A percentile compares a stretch with the other conserved stretches of the same genome.
Conservation (phyloP, 2,888 invertebrate species). For the Dicranocentrus wangi region DNA sequence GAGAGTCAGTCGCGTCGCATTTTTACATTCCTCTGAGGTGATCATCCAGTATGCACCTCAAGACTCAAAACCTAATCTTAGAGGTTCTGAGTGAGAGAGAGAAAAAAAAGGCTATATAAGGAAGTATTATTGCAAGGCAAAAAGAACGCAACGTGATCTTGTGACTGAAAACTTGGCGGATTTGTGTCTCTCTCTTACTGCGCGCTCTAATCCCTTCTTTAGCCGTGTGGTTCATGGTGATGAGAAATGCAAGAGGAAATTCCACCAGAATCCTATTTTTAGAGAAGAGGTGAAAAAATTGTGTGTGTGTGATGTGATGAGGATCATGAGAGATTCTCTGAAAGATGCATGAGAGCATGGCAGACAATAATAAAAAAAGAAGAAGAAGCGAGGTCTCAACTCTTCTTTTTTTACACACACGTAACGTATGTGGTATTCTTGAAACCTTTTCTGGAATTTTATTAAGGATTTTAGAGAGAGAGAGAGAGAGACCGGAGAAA, state of each 20-base stretch:
- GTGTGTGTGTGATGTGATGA: background rate
- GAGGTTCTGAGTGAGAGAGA: too few species aligned
- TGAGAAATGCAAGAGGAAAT: conserved; percentile 35
- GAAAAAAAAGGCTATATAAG: too few species aligned
- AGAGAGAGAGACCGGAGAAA: background rate
- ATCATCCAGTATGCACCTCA: too few species aligned
- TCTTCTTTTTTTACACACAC: too few species aligned
- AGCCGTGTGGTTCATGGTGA: too few species aligned
- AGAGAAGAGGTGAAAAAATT: conserved; percentile 20
- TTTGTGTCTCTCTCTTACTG: conserved; percentile 24
- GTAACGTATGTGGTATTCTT: too few species aligned
- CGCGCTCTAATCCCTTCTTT: background rate
- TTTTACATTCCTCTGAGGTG: too few species aligned
- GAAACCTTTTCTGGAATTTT: conserved; percentile 14
- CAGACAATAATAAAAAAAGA: background rate
- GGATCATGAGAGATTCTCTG: background rate
- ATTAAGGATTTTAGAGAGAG: background rate
- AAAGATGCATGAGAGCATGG: background rate
- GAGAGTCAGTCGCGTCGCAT: too few species aligned
- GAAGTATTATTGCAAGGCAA: background rate
- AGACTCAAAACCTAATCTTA: too few species aligned
- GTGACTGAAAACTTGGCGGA: conserved; percentile 32
- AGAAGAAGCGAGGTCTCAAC: too few species aligned
- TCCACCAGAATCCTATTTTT: conserved; percentile 37
- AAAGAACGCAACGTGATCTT: conserved; percentile 41